Evolutionary conservation across 2,888 invertebrate genomes (phyloP).

Genomic region (Lasioglossum leucozonium): DNA sequence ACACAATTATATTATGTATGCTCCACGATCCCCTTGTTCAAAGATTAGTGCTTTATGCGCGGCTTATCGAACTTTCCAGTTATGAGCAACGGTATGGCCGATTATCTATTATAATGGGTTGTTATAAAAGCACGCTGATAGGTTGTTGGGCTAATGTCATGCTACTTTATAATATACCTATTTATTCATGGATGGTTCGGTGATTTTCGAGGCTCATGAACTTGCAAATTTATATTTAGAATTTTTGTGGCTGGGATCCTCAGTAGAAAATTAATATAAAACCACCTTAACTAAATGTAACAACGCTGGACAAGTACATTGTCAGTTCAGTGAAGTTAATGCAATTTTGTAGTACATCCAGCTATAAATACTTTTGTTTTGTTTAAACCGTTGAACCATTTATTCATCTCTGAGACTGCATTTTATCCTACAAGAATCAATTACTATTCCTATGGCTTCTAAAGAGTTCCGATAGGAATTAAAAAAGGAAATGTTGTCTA

Average conservation of each 20-base stretch:
- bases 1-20: constrained; percentile 11
- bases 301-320: not conserved
- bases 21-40: not conserved
- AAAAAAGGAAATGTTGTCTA: not conserved
- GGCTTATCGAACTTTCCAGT: constrained; percentile 13
- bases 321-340: not conserved
- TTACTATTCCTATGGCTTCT: not conserved
- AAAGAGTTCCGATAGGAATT: not conserved
- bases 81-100: not conserved
- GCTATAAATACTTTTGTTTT: not conserved
- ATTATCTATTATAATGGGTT: constrained; percentile 3
- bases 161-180: not conserved
- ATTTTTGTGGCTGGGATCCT: too few species aligned
- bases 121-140: constrained; percentile 2
- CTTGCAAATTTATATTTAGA: not conserved
- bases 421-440: not conserved
- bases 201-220: not conserved
- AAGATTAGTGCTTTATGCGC: constrained; percentile 9
- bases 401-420: not conserved
- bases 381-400: not conserved
- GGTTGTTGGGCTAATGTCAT: not conserved
- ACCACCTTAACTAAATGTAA: too few species aligned
- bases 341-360: not conserved
- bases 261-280: too few species aligned
- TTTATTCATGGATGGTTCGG: not conserved